Percentiles rank a stretch among this genome's conserved stretches.
Evolutionary conservation across 2,888 invertebrate genomes (phyloP).

Genomic region (Tachina fera): DNA sequence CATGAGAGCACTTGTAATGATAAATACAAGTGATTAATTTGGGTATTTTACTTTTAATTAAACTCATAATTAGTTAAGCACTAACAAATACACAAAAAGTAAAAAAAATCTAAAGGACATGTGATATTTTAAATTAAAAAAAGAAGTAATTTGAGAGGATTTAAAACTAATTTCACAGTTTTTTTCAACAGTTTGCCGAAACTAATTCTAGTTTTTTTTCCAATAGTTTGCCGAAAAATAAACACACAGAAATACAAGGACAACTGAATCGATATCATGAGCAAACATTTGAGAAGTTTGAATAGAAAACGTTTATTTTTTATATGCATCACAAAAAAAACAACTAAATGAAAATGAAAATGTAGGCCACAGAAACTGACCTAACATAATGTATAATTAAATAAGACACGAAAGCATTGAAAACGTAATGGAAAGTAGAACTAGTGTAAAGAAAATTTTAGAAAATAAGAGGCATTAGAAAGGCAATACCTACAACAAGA

Average conservation of each 20-base stretch:
- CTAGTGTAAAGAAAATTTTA: no score
- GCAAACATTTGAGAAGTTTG: conserved; percentile 13
- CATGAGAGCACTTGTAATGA: conserved; percentile 31
- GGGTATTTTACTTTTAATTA: conserved; percentile 70
- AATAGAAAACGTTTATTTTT: neutral
- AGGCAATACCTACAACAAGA: no score
- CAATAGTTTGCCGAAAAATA: conserved; percentile 26
- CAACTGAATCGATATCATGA: neutral
- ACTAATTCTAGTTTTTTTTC: neutral
- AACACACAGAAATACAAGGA: conserved; percentile 39
- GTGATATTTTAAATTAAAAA: conserved; percentile 47
- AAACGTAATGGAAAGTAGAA: no score
- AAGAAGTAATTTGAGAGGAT: conserved; percentile 62
- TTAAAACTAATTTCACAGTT: conserved; percentile 63
- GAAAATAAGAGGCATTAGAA: no score
- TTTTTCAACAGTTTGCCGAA: conserved; percentile 18
- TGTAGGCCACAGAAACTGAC: neutral
- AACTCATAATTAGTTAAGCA: conserved; percentile 66
- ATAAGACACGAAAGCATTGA: no score
- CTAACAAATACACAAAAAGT: conserved; percentile 20
- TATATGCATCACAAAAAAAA: neutral
- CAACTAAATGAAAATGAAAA: neutral
- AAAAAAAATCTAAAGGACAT: conserved; percentile 32
- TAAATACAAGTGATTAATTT: conserved; percentile 69
- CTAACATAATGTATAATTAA: no score